These are phyloP conservation scores for Eurypyga helias DNA, from an alignment of 2,113 vertebrate species.

Conservation along the genomic window DNA sequence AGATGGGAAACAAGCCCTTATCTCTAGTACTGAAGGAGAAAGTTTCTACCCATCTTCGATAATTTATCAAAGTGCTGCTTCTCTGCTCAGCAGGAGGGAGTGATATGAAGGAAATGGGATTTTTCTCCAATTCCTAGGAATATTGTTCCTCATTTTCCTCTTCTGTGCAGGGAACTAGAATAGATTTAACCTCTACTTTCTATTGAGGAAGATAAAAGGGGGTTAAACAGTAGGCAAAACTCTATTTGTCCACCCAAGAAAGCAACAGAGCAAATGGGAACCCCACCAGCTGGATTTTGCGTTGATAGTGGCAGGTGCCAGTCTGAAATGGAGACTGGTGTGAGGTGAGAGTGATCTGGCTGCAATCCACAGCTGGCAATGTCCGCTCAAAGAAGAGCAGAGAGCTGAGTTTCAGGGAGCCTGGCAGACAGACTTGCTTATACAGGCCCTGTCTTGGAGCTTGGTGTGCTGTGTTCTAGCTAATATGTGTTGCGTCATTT, in stretches of 20 bases:
- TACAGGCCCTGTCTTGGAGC: background rate
- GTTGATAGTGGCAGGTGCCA: background rate
- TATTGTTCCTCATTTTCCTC: background rate
- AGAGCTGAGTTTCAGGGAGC: background rate
- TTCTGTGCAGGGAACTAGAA: background rate
- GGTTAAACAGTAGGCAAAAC: background rate
- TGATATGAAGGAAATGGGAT: background rate
- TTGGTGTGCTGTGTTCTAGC: background rate
- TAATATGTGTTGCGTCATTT: background rate
- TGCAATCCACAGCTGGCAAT: background rate
- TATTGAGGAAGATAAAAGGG: background rate
- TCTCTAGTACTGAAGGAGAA: background rate
- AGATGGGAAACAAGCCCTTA: background rate
- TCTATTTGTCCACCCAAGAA: background rate
- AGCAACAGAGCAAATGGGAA: background rate
- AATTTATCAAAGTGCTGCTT: background rate
- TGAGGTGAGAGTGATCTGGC: background rate
- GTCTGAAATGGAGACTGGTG: background rate
- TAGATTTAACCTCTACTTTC: background rate
- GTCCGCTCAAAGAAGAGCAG: background rate
- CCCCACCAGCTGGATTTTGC: background rate
- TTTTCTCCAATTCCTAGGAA: background rate
- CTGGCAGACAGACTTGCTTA: background rate
- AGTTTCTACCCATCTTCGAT: background rate
- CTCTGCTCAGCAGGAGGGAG: background rate